A percentile compares a stretch with the other conserved stretches of the same genome.
Conservation (phyloP, 2,888 invertebrate species). For the Rhingia rostrata region DNA sequence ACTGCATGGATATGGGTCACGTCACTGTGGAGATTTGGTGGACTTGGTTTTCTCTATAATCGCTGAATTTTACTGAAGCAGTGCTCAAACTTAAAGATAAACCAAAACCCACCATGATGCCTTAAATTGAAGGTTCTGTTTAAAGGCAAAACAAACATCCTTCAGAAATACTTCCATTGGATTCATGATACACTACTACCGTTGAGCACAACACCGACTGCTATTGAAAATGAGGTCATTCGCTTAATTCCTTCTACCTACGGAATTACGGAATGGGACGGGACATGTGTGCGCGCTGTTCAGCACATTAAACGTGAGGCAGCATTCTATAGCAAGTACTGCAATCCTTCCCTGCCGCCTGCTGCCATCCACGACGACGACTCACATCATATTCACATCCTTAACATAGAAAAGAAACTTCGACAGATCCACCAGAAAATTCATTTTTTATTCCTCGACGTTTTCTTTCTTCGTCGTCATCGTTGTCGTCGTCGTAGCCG, state of each 20-base stretch:
- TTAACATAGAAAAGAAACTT: slow-evolving; percentile 49
- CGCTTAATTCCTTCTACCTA: slow-evolving; percentile 52
- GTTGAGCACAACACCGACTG: background rate
- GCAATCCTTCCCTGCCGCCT: background rate
- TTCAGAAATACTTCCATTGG: slow-evolving; percentile 24
- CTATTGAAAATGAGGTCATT: slow-evolving; percentile 57
- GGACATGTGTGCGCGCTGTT: slow-evolving; percentile 22
- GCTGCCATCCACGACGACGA: background rate
- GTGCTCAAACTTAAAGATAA: too few relatives aligned
- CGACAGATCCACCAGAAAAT: slow-evolving; percentile 45
- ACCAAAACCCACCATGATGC: too few relatives aligned
- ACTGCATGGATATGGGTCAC: background rate
- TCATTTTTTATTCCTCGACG: slow-evolving; percentile 43
- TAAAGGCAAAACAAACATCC: slow-evolving; percentile 28
- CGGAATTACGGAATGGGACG: slow-evolving; percentile 5
- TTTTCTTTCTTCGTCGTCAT: background rate
- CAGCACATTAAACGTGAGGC: slow-evolving; percentile 10
- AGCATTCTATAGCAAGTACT: background rate
- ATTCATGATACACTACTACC: background rate
- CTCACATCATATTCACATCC: slow-evolving; percentile 44
- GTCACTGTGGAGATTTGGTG: too few relatives aligned
- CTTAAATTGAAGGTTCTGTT: slow-evolving; percentile 12
- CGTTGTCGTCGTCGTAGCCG: background rate
- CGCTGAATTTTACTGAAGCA: too few relatives aligned
- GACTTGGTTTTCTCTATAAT: too few relatives aligned